phyloP scores from a whole-genome alignment of 2,113 vertebrate genomes.

The Hystrix cristata region DNA sequence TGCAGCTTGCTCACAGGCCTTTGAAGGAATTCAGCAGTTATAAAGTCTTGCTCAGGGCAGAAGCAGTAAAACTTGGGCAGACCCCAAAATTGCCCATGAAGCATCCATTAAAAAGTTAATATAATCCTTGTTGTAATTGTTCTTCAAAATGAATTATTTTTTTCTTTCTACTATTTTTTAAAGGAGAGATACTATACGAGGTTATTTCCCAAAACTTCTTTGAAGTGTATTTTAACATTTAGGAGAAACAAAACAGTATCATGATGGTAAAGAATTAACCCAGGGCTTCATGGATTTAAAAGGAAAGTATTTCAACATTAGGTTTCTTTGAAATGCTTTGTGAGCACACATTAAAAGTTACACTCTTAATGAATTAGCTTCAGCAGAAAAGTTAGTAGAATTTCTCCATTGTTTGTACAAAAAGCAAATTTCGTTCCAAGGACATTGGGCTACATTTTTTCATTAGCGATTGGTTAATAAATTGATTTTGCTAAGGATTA shows the following conservation, averaged over 20 bases:
- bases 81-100: conserved; percentile 17
- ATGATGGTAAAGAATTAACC: background rate
- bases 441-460: background rate
- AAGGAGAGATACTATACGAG: background rate
- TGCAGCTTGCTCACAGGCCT: conserved; percentile 63
- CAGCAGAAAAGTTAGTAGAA: background rate
- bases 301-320: background rate
- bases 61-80: conserved; percentile 60
- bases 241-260: conserved; percentile 49
- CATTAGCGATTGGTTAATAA: background rate
- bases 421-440: conserved; percentile 18
- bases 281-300: background rate
- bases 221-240: conserved; percentile 38
- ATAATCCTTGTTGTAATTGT: background rate
- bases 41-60: conserved; percentile 5
- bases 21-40: conserved; percentile 71
- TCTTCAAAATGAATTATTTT: conserved; percentile 41
- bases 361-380: background rate
- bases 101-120: conserved; percentile 60
- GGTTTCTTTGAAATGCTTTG: conserved; percentile 42
- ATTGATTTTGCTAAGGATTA: conserved; percentile 51
- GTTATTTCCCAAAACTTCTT: conserved; percentile 52
- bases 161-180: background rate
- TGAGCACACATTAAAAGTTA: conserved; percentile 2
- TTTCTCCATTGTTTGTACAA: conserved; percentile 3